phyloP scores from a whole-genome alignment of 2,113 vertebrate genomes.

The Limanda limanda region DNA sequence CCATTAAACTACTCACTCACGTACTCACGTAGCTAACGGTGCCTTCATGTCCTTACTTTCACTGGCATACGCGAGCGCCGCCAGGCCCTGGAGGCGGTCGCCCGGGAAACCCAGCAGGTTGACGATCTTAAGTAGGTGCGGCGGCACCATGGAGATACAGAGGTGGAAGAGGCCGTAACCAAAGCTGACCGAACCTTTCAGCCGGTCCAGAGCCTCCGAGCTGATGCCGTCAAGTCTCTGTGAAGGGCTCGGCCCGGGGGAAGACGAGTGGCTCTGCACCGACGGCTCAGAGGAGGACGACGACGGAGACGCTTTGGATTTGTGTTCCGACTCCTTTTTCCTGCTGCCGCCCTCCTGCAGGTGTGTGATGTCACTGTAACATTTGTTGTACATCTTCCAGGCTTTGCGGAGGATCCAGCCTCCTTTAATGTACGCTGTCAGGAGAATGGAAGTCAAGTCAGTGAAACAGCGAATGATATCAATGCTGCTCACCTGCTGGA shows the following conservation, averaged over 20 bases:
- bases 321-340: slow-evolving; percentile 72
- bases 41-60: slow-evolving; percentile 99
- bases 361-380: slow-evolving; percentile 94
- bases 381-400: slow-evolving; percentile 99
- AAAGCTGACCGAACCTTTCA: slow-evolving; percentile 99
- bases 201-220: slow-evolving; percentile 91
- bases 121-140: slow-evolving; percentile 99
- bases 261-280: slow-evolving; percentile 84
- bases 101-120: slow-evolving; percentile 99
- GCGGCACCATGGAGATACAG: slow-evolving; percentile 99
- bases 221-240: slow-evolving; percentile 86
- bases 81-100: slow-evolving; percentile 96
- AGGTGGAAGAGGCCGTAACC: slow-evolving; percentile 98
- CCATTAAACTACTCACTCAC: slow-evolving; percentile 76
- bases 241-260: slow-evolving; percentile 80
- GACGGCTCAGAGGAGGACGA: slow-evolving; percentile 84
- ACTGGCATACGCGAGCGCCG: slow-evolving; percentile 93
- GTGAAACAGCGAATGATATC: neutral
- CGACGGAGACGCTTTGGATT: slow-evolving; percentile 81
- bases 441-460: neutral
- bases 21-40: slow-evolving; percentile 99
- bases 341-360: slow-evolving; percentile 91
- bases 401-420: slow-evolving; percentile 99
- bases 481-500: neutral
- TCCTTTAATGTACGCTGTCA: slow-evolving; percentile 96